Evolutionary conservation across 2,113 vertebrate species (phyloP), one percentile per base, ranked within the genome.

Genomic region (Elgaria multicarinata): DNA sequence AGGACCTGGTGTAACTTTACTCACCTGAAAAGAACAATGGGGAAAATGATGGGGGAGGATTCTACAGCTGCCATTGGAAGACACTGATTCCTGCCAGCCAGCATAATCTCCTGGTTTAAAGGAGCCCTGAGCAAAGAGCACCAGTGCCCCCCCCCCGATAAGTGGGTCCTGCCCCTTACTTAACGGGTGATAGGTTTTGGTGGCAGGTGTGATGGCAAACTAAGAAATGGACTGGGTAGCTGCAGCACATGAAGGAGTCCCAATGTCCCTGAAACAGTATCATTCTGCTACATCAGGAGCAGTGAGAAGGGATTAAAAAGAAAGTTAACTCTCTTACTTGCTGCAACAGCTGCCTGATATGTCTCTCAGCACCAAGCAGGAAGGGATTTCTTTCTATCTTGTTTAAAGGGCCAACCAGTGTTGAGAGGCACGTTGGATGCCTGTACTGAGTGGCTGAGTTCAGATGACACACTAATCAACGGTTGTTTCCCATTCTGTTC

Each of bases 31-130:
- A 67, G 87, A 91, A 92, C 89, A 28, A 81, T 12, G 50, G 46
- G n/a, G 69, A 46, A 87, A 50, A 77, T 58, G 74, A 67, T n/a
- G 67, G 46, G 87, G 75, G 12, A 91, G 85, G 22, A 39, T 53
- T 14, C 71, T 93, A 77, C 75, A 94, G 88, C 83, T 91, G 75
- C 87, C 90, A 86, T 36, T 86, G 85, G 39, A 80, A 83, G 92
- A 72, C 13, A 10, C 42, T 90, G 58, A 3, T 53, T 76, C 66
- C 81, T 72, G 46, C 36, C 93, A 67, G 64, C 88, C n/a, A 62
- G 26, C 10, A 12, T 6, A 18, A 42, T 22, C 22, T 76, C 14
- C 9, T 28, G 24, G 39, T 76, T 28, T 76, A 8, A 76, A 28
- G n/a, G 39, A 42, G 75, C 39, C 22, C 75, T 28, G 24, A 3